A percentile compares a stretch with the other conserved stretches of the same genome.
Evolutionary conservation across 2,888 invertebrate genomes (phyloP).

Genomic region (Acanthopleura granulata): DNA sequence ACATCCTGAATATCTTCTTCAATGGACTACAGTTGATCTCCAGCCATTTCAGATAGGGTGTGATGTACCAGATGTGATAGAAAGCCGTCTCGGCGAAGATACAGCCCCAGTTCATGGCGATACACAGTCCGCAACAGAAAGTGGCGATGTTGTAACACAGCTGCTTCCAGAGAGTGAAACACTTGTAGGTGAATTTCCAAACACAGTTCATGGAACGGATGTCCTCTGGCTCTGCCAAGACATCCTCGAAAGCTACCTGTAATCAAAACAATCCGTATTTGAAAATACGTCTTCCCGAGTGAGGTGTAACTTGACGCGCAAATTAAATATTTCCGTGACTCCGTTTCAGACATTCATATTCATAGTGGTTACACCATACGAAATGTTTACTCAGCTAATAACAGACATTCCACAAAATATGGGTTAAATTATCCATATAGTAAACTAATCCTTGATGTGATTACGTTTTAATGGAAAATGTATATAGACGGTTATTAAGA

Average conservation of each 20-base stretch:
- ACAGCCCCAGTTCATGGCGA: slow-evolving; percentile 75
- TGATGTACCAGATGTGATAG: slow-evolving; percentile 61
- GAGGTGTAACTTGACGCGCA: no score
- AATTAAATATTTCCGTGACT: no score
- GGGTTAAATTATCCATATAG: no score
- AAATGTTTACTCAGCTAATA: no score
- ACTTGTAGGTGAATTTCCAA: slow-evolving; percentile 78
- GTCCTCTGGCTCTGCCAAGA: slow-evolving; percentile 32
- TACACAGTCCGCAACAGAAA: slow-evolving; percentile 77
- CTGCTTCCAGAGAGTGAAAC: slow-evolving; percentile 77
- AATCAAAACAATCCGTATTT: no score
- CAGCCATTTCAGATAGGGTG: slow-evolving; percentile 38
- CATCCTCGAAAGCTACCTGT: slow-evolving; percentile 72
- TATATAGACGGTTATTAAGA: no score
- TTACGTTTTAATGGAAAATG: no score
- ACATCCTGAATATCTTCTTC: slow-evolving; percentile 30
- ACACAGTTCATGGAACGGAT: slow-evolving; percentile 75
- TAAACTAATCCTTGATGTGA: no score
- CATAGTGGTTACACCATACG: no score
- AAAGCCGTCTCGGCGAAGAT: slow-evolving; percentile 74
- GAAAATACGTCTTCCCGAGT: no score
- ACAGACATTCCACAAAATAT: no score
- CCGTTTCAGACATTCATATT: no score
- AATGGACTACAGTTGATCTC: slow-evolving; percentile 71
- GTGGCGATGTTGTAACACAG: slow-evolving; percentile 79